Evolutionary conservation across 2,888 invertebrate species (phyloP), one percentile per base, ranked within the genome.

Genomic region (Macropis europaea): DNA sequence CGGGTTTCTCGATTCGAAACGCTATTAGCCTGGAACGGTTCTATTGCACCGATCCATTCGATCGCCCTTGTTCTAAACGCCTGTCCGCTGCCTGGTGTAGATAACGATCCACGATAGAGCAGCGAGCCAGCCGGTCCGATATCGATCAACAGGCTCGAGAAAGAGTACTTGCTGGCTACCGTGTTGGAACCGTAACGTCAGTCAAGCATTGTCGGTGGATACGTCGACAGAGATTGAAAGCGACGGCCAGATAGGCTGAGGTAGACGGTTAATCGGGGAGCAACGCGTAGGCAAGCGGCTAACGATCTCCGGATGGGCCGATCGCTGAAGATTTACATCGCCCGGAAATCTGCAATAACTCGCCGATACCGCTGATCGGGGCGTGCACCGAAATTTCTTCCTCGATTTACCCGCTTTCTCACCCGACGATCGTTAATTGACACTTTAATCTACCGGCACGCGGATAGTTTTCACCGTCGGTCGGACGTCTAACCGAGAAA

Each of bases 181-280:
- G 79, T 74, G 70, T 32, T 45, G 52, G 64, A 67, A 32, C 57
- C 61, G n/a, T n/a, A 17, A 60, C 47, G 77, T 72, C 80, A 64
- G 63, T 76, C 69, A 60, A n/a, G 47, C 36, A 38, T 53, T 42
- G 60, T 54, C 57, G 62, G 63, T 52, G 60, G 45, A 56, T 61
- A 48, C 56, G 52, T 62, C 61, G 77, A 73, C 73, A 43, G 61
- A 77, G 77, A 80, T 80, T 62, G 77, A 80, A 71, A 68, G 68
- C 75, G 48, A 66, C 66, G 48, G 45, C 36, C 30, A 48, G 62
- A 77, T 80, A 79, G 74, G 68, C 56, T 24, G 56, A 59, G 59
- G 67, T 63, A 57, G 69, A 67, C 56, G 60, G 43, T 77, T 67
- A 68, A 77, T 79, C 74, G 50, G 15, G 9, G 69, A 70, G 42